These are phyloP conservation scores for Epiblema foenella DNA, from an alignment of 2,888 invertebrate genomes.

Conservation along the genomic window DNA sequence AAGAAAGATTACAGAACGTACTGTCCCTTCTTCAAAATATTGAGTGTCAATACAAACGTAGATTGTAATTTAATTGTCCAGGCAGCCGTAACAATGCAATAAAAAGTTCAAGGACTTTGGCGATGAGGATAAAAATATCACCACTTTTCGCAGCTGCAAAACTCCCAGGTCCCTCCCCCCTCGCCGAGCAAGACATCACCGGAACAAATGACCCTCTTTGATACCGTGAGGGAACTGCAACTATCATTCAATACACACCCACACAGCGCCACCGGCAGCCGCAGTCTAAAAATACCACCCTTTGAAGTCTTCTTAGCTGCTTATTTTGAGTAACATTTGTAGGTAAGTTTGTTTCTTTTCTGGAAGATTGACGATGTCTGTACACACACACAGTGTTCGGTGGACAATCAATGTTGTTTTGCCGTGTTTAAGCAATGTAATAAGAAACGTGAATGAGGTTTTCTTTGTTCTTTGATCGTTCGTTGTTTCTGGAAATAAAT, in stretches of 20 bases:
- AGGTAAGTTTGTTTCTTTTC: constrained; percentile 5
- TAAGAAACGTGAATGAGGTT: constrained; percentile 40
- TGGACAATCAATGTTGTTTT: constrained; percentile 43
- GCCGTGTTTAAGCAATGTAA: constrained; percentile 40
- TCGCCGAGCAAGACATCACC: constrained; percentile 35
- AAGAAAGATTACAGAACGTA: no score
- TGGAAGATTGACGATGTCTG: constrained; percentile 30
- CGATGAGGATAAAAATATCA: constrained; percentile 17
- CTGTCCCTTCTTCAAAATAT: no score
- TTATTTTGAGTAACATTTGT: constrained; percentile 19
- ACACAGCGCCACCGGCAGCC: constrained; percentile 3
- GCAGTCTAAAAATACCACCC: constrained; percentile 38
- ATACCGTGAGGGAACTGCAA: constrained; percentile 38
- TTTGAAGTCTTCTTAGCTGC: constrained; percentile 33
- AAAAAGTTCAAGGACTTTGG: constrained; percentile 1
- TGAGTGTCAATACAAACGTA: not conserved
- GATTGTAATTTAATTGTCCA: not conserved
- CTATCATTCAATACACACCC: constrained; percentile 39
- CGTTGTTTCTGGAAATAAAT: constrained; percentile 36
- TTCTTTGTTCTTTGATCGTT: constrained; percentile 36
- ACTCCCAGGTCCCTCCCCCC: not conserved
- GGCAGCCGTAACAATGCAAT: not conserved
- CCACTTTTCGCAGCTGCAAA: constrained; percentile 29
- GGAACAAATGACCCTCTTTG: constrained; percentile 43
- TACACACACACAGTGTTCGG: constrained; percentile 18